Conservation (phyloP, 1,140 invertebrate genomes). For the Laupala kohalensis region DNA sequence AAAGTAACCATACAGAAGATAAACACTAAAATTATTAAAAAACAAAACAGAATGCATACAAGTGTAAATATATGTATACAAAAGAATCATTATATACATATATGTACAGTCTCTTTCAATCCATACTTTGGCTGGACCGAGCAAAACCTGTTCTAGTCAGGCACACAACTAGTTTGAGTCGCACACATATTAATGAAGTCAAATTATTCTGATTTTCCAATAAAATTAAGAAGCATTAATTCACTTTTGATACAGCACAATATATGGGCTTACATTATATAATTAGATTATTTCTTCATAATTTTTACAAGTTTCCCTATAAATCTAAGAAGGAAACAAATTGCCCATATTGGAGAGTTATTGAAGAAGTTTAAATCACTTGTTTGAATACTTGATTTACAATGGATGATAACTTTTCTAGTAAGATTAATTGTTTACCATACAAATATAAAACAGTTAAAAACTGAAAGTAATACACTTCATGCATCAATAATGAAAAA, state of each 20-base stretch:
- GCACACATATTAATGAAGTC: not conserved
- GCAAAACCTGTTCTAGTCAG: not conserved
- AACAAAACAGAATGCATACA: not conserved
- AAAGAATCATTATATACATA: not conserved
- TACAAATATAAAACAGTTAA: not conserved
- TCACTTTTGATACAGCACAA: not conserved
- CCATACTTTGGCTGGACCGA: not conserved
- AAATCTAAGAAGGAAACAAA: not conserved
- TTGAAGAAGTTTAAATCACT: not conserved
- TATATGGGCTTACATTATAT: not conserved
- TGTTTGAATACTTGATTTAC: not conserved
- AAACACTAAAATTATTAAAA: not conserved
- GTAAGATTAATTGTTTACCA: not conserved
- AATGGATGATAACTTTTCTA: not conserved
- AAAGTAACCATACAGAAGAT: not conserved
- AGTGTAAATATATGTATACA: not conserved
- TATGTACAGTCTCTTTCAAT: not conserved
- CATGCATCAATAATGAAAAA: not conserved
- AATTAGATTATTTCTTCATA: not conserved
- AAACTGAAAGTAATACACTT: not conserved
- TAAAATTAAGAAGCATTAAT: not conserved
- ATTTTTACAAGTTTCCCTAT: not conserved
- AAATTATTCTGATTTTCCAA: not conserved
- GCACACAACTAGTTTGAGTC: not conserved
- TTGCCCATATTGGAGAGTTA: too few species aligned